phyloP scores from a whole-genome alignment of 2,797 vertebrate genomes.

The Ciconia nigra region DNA sequence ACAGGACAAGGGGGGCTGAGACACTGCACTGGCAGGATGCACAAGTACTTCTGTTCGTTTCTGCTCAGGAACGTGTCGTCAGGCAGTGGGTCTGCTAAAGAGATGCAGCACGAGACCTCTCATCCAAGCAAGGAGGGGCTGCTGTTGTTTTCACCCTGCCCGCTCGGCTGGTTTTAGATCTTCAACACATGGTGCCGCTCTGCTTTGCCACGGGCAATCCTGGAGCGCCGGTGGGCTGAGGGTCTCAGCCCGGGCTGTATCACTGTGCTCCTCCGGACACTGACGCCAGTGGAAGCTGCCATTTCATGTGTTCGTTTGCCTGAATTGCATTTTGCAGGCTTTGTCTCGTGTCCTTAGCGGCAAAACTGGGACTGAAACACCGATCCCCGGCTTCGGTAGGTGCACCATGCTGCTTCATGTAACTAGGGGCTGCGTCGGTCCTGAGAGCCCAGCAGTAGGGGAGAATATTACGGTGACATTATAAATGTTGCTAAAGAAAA shows the following conservation, averaged over 20 bases:
- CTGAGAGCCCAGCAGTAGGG: not conserved
- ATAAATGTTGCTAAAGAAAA: not conserved
- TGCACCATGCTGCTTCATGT: not conserved
- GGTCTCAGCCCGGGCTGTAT: not conserved
- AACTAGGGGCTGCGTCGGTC: not conserved
- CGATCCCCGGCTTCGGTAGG: not conserved
- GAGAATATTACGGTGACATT: not conserved
- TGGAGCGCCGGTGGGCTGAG: not conserved
- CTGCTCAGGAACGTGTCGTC: fast-evolving
- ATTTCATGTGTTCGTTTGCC: fast-evolving
- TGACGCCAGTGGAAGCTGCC: not conserved
- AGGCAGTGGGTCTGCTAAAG: not conserved
- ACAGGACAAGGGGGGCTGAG: not conserved
- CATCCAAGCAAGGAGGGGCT: not conserved
- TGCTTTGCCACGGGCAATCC: not conserved
- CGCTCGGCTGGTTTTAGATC: fast-evolving
- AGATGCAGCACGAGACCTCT: not conserved
- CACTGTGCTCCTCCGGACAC: fast-evolving
- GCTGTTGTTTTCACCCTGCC: not conserved
- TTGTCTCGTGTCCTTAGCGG: not conserved
- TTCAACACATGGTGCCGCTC: fast-evolving
- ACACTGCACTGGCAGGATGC: fast-evolving
- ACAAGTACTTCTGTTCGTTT: fast-evolving
- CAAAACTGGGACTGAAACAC: not conserved
- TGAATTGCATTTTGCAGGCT: not conserved